Percentiles rank a stretch among this genome's conserved stretches.
Conservation (phyloP, 2,797 vertebrate genomes). For the Lycodopsis pacificus region DNA sequence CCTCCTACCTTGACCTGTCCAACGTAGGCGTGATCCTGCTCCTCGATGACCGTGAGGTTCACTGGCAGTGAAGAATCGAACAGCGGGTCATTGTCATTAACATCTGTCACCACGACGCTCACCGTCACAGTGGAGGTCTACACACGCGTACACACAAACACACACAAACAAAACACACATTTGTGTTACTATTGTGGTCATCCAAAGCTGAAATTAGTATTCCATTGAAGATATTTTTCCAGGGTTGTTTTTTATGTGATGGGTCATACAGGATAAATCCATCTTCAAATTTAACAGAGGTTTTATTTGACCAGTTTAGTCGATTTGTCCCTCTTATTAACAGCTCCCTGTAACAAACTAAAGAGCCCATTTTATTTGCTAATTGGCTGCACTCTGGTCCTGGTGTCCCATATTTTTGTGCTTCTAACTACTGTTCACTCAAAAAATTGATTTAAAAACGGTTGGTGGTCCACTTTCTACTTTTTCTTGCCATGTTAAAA, state of each 20-base stretch:
- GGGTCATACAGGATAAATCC: background rate
- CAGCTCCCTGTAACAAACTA: constrained; percentile 14
- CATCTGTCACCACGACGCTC: constrained; percentile 93
- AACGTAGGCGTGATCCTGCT: constrained; percentile 90
- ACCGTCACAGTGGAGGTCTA: constrained; percentile 94
- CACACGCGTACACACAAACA: constrained; percentile 39
- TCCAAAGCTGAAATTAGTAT: background rate
- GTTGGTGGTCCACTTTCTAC: background rate
- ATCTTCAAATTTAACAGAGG: background rate
- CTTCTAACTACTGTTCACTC: constrained; percentile 10
- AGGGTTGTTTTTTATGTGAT: background rate
- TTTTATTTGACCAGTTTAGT: background rate
- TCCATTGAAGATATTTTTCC: background rate
- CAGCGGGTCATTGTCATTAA: constrained; percentile 95
- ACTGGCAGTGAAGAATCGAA: constrained; percentile 90
- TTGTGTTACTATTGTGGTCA: constrained; percentile 17
- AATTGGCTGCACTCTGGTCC: constrained; percentile 26
- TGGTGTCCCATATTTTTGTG: constrained; percentile 9
- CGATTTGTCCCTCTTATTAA: background rate
- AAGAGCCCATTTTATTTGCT: constrained; percentile 25
- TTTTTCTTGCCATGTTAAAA: background rate
- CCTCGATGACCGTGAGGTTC: constrained; percentile 93
- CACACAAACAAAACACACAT: constrained; percentile 4
- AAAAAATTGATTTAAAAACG: constrained; percentile 11
- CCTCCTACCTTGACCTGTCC: constrained; percentile 93